Conservation (phyloP, 92 coral and sea anemone species). For the Metridium senile region DNA sequence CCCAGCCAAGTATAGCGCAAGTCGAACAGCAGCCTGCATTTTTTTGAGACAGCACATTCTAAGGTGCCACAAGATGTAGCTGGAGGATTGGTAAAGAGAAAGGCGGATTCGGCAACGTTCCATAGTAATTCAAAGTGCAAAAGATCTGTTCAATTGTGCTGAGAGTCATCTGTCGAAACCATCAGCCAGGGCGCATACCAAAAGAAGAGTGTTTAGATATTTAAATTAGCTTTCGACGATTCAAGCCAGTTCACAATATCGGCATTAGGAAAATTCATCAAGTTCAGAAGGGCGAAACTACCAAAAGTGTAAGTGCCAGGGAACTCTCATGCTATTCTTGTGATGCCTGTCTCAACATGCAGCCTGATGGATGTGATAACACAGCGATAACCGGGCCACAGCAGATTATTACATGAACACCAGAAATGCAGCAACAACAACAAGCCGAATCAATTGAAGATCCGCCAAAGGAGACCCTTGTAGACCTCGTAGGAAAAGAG, state of each 20-base stretch:
- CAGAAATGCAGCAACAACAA: no score
- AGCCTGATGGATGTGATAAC: slow-evolving; percentile 8
- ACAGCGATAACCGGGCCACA: no score
- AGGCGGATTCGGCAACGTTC: not conserved
- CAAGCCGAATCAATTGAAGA: no score
- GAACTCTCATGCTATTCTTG: slow-evolving; percentile 7
- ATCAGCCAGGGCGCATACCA: not conserved
- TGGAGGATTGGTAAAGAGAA: not conserved
- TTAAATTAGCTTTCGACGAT: slow-evolving; percentile 7
- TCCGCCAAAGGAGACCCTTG: no score
- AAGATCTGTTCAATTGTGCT: not conserved
- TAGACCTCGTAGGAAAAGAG: no score
- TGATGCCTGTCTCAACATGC: slow-evolving; percentile 20
- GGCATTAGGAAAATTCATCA: slow-evolving; percentile 8
- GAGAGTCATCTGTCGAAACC: not conserved
- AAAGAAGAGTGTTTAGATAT: slow-evolving; percentile 1
- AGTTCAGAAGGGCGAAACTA: slow-evolving; percentile 5
- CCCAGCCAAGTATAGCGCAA: no score
- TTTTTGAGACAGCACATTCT: not conserved
- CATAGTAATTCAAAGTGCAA: not conserved
- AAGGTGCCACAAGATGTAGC: not conserved
- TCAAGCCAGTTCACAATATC: slow-evolving; percentile 5
- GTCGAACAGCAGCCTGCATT: no score
- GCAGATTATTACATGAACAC: not conserved
- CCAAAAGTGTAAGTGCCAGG: slow-evolving; percentile 9